Base-by-base conservation (phyloP, 2,888 invertebrate species). In the Apamea epomidion region DNA sequence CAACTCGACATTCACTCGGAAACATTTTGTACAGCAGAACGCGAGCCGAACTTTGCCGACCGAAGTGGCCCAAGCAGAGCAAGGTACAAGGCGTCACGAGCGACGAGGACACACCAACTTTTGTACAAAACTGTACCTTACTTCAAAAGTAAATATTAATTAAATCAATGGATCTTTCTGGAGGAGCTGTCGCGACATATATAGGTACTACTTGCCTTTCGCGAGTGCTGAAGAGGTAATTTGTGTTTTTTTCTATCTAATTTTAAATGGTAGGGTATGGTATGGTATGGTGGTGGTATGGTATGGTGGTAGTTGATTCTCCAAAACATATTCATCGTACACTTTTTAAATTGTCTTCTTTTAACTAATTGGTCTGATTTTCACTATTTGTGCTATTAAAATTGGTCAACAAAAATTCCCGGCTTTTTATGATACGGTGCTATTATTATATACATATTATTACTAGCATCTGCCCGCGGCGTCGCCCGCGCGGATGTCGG, bases 1-100 rank as follows among this genome's bases (percentile, higher is more conserved):
- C 48, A 69, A 48, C 48, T 67, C 37, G 58, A 84, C 71, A 70
- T 74, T 71, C 51, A 51, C 64, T 84, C 51, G 42, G 67, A 76
- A 84, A 80, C 64, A 81, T 85, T 84, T 80, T 69, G 81, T 77
- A 68, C 37, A 72, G 60, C 74, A 29, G 51, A 74, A 74, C 64
- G 51, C 68, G 29, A 60, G 45, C 37, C 14, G 21, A 81, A 81
- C 29, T 85, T 76, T 32, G 21, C 25, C 67, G 25, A 74, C 21
- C 48, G 32, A 83, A 70, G 51, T 65, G 69, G n/a, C 58, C 14
- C 51, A 37, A 69, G 25, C 48, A 72, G 64, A 60, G 45, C 18
- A 18, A 42, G 25, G n/a, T 25, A 25, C 45, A 45, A 16, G 29
- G 42, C 32, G 12, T 29, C 45, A 71, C n/a, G 16, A 80, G 71